phyloP scores from a whole-genome alignment of 2,113 vertebrate species.

The Dromas ardeola region DNA sequence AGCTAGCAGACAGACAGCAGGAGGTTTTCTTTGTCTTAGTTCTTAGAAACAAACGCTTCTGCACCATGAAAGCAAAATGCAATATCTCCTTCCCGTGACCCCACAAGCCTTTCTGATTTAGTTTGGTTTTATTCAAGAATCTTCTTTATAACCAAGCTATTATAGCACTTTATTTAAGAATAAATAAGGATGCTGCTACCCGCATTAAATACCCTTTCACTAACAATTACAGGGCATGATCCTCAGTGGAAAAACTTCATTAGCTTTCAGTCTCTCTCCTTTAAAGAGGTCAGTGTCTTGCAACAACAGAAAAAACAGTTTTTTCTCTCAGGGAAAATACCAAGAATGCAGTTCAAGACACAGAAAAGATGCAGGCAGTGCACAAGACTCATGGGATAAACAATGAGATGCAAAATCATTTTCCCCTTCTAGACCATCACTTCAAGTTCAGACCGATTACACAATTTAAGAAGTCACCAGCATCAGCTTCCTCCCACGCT shows the following conservation, averaged over 20 bases:
- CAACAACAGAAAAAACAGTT: neutral
- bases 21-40: neutral
- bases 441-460: neutral
- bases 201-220: neutral
- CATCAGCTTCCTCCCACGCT: neutral
- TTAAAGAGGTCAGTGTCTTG: neutral
- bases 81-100: neutral
- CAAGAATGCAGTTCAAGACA: neutral
- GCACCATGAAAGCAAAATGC: neutral
- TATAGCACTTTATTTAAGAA: neutral
- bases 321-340: slow-evolving; percentile 40
- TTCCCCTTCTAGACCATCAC: neutral
- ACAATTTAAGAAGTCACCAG: neutral
- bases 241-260: neutral
- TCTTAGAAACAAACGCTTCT: neutral
- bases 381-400: neutral
- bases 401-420: neutral
- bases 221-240: neutral
- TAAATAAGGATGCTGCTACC: neutral
- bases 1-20: neutral
- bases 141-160: neutral
- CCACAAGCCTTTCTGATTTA: neutral
- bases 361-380: neutral
- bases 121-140: neutral
- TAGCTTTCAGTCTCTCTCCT: neutral